phyloP scores from a whole-genome alignment of 2,888 invertebrate genomes.

The Eristalis arbustorum region DNA sequence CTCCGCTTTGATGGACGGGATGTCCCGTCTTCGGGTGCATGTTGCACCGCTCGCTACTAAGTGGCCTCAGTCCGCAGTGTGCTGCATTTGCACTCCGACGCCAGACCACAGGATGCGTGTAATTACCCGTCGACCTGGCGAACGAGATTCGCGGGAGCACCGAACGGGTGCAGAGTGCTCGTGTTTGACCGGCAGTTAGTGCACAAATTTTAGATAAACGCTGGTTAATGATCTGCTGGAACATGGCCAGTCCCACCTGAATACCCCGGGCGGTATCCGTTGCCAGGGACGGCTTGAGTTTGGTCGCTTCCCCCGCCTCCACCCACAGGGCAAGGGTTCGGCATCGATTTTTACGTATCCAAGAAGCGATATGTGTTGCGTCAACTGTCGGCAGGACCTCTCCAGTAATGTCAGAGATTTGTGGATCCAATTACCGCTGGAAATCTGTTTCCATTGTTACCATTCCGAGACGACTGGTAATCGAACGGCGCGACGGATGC shows the following conservation, averaged over 20 bases:
- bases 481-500: background rate
- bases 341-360: conserved; percentile 60
- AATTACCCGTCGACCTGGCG: conserved; percentile 46
- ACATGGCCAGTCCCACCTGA: background rate
- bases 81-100: background rate
- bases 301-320: too few relatives aligned
- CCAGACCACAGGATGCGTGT: conserved; percentile 17
- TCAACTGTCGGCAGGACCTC: conserved; percentile 15
- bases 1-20: conserved; percentile 38
- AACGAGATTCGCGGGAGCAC: background rate
- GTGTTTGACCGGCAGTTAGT: conserved; percentile 16
- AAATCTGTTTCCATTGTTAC: conserved; percentile 58
- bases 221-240: conserved; percentile 23
- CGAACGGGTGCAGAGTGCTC: background rate
- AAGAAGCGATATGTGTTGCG: conserved; percentile 61
- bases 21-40: conserved; percentile 2
- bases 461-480: background rate
- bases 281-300: too few relatives aligned
- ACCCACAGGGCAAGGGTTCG: background rate
- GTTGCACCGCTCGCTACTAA: background rate
- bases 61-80: background rate
- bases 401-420: conserved; percentile 58
- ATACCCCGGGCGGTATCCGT: conserved; percentile 20
- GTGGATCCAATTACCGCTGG: conserved; percentile 55
- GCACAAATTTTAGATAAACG: conserved; percentile 32